Base-by-base conservation (phyloP, 2,113 vertebrate genomes). In the Datnioides undecimradiatus region DNA sequence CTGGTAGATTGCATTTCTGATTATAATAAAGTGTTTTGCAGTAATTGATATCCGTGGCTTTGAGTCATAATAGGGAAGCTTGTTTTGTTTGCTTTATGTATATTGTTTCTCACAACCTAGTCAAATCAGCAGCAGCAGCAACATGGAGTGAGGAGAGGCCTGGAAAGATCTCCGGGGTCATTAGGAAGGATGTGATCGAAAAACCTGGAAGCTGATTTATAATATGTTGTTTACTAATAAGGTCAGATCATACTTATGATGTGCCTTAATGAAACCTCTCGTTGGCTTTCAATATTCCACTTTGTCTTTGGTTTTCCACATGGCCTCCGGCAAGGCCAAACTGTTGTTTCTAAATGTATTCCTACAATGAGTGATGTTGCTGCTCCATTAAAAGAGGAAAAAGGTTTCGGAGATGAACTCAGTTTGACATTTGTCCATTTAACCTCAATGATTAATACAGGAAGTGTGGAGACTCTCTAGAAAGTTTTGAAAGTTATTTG, bases 401-500 rank as follows among this genome's bases (percentile, higher is more conserved):
- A 21, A 60, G 13, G n/a, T n/a, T n/a, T n/a, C 5, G 0, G 12
- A 48, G n/a, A 54, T 43, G 6, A 63, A 3, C 6, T 33, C 38
- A 55, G 25, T n/a, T 21, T 33, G 6, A 48, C 1, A 21, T 41
- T 38, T 52, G n/a, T 83, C 33, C 8, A 4, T 63, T 62, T 36
- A 43, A 63, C 60, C 55, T 59, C 5, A 4, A 1, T 73, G 3
- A 55, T 45, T 59, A 31, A 41, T 27, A 31, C 40, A 41, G 21
- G 23, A 70, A 59, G 54, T 72, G 69, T 69, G 36, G 10, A 41
- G 23, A 60, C 13, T 62, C 23, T 43, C 4, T 25, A 9, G 5
- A 73, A 82, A 85, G 72, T 85, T 73, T 65, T 60, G 17, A 76
- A 84, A 82, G 73, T 82, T 57, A 27, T 33, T 52, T 76, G 74